A percentile compares a stretch with the other conserved stretches of the same genome.
Evolutionary conservation across 2,113 vertebrate species (phyloP).

Genomic region (Cyanoderma ruficeps): DNA sequence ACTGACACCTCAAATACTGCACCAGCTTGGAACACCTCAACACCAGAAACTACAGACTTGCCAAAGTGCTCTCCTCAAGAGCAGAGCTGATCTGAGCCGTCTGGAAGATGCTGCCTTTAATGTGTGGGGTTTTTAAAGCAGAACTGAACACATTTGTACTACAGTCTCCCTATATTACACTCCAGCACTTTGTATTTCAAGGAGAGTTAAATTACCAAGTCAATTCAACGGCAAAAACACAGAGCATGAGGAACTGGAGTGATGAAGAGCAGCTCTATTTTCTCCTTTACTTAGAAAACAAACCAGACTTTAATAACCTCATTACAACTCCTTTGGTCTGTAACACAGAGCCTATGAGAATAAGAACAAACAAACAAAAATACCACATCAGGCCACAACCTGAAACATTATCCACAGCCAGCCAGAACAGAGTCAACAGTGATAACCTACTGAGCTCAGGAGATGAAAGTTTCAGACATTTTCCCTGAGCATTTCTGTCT

Average conservation of each 20-base stretch:
- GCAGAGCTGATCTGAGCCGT: not conserved
- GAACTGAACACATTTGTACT: not conserved
- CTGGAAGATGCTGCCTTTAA: not conserved
- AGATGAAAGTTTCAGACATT: not conserved
- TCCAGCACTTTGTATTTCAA: not conserved
- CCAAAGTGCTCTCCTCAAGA: not conserved
- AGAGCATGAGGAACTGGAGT: not conserved
- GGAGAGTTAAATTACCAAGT: not conserved
- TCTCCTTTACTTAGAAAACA: not conserved
- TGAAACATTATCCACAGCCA: not conserved
- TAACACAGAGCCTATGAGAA: not conserved
- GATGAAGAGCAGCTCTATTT: not conserved
- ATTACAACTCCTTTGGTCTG: not conserved
- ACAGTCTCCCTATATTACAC: not conserved
- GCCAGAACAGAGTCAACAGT: not conserved
- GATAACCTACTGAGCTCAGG: not conserved
- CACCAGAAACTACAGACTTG: conserved; percentile 4
- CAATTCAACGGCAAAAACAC: not conserved
- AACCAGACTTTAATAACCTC: not conserved
- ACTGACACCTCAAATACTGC: not conserved
- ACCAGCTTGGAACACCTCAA: not conserved
- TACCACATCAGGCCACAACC: not conserved
- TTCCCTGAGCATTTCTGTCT: not conserved
- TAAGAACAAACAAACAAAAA: not conserved
- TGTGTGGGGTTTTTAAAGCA: not conserved